Conservation (phyloP, 2,797 vertebrate genomes). For the Scolopax rusticola region DNA sequence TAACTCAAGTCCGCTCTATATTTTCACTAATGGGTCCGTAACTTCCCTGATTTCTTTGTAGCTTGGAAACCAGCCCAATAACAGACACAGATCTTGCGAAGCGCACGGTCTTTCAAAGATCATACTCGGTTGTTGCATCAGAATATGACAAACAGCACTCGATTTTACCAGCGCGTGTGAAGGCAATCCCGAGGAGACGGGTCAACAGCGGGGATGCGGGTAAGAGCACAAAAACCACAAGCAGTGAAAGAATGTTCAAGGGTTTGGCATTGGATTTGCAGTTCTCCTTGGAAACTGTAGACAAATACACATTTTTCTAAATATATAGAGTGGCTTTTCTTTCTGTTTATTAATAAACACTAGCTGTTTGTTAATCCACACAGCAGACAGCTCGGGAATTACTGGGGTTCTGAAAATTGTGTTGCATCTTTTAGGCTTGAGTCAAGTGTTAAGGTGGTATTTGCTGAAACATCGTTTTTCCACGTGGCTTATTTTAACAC, state of each 20-base stretch:
- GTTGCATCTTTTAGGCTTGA: background rate
- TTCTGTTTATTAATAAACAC: background rate
- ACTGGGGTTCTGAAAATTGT: background rate
- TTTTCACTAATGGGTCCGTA: background rate
- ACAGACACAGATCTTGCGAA: constrained; percentile 97
- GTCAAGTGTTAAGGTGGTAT: background rate
- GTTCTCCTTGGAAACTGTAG: background rate
- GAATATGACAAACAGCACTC: constrained; percentile 99
- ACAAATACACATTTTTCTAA: background rate
- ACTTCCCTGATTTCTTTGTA: constrained; percentile 60
- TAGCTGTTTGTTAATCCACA: accelerated
- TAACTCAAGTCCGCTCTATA: background rate
- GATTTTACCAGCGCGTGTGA: constrained; percentile 93
- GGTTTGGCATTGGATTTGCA: background rate
- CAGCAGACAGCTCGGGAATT: background rate
- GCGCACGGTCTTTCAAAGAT: constrained; percentile 97
- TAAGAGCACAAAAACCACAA: constrained; percentile 62
- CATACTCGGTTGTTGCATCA: constrained; percentile 97
- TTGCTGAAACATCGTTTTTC: background rate
- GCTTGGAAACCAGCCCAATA: constrained; percentile 98
- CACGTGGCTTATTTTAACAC: background rate
- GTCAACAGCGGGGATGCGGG: constrained; percentile 98
- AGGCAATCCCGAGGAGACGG: constrained; percentile 95
- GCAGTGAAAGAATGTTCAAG: background rate
- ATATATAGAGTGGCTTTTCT: background rate